Base-by-base conservation (phyloP, 2,113 vertebrate genomes). In the Leuciscus idus region DNA sequence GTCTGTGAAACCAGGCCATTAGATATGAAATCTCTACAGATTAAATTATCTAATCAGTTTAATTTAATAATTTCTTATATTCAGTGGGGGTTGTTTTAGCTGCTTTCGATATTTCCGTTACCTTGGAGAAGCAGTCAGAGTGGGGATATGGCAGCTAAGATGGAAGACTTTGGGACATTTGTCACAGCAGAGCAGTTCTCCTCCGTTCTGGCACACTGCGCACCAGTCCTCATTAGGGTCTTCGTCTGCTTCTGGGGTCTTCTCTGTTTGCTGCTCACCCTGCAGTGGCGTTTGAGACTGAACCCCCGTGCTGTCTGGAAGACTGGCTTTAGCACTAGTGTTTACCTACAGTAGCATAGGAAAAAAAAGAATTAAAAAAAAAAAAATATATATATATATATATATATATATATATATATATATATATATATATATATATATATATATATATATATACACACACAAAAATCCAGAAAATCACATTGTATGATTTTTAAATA, bases 111-210 rank as follows among this genome's bases (percentile, higher is more conserved):
- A 3, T 21, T 23, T 57, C 55, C 6, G 55, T 57, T 57, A 57
- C 98, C 97, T 96, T 61, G 98, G 98, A 74, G 98, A 99, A 91
- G 97, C 97, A 59, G 96, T 96, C 72, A 99, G 94, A 5, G 95
- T 93, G 28, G 98, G 98, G 83, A 99, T 95, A 2, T 99, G 98
- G 91, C 98, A 99, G 90, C 95, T 93, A 72, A 99, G 96, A 84
- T 99, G 98, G 88, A 96, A 99, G 70, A 99, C 98, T 94, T 99
- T 99, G 81, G 98, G 98, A 88, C 98, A 99, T 85, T 94, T 97
- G 90, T 99, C 98, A 82, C 98, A 99, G 79, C 98, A 99, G 78
- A 99, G 91, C 88, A 99, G 90, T 50, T 99, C 98, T 62, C 98
- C 98, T 43, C 98, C 98, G 0, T 99, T 99, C 90, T 99, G 96